A percentile compares a stretch with the other conserved stretches of the same genome.
phyloP scores from a whole-genome alignment of 2,113 vertebrate genomes.

The Eupsittula cactorum region DNA sequence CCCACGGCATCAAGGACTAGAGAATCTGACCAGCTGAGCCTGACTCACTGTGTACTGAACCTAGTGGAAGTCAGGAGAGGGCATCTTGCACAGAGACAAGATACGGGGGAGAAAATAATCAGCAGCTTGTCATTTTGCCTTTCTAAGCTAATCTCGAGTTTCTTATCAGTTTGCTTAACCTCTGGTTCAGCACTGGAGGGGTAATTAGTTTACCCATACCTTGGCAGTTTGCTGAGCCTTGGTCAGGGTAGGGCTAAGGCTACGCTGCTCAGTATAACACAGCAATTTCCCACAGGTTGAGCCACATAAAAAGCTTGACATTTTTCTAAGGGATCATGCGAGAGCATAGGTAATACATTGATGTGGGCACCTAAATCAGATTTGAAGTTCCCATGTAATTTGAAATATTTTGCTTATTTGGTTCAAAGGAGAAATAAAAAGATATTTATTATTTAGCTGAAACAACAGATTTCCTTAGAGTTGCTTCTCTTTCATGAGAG shows the following conservation, averaged over 20 bases:
- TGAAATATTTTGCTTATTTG: background rate
- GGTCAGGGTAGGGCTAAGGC: background rate
- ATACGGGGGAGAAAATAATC: background rate
- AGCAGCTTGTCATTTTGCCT: background rate
- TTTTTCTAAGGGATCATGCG: background rate
- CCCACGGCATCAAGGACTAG: background rate
- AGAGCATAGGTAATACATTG: background rate
- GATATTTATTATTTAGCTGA: background rate
- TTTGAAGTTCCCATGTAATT: background rate
- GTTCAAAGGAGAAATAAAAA: background rate
- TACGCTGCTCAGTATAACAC: background rate
- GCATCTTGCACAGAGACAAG: background rate
- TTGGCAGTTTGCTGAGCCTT: background rate
- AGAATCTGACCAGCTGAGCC: background rate
- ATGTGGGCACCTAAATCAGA: background rate
- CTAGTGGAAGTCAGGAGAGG: background rate
- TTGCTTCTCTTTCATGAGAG: background rate
- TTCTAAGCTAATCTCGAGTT: background rate
- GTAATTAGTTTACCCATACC: background rate
- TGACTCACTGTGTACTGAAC: background rate
- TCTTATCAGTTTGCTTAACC: constrained; percentile 9
- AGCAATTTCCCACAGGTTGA: background rate
- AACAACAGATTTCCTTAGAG: background rate
- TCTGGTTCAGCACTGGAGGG: background rate
- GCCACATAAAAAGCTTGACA: background rate